These are phyloP conservation scores for Troides helena DNA, from an alignment of 2,888 invertebrate genomes.

Conservation along the genomic window DNA sequence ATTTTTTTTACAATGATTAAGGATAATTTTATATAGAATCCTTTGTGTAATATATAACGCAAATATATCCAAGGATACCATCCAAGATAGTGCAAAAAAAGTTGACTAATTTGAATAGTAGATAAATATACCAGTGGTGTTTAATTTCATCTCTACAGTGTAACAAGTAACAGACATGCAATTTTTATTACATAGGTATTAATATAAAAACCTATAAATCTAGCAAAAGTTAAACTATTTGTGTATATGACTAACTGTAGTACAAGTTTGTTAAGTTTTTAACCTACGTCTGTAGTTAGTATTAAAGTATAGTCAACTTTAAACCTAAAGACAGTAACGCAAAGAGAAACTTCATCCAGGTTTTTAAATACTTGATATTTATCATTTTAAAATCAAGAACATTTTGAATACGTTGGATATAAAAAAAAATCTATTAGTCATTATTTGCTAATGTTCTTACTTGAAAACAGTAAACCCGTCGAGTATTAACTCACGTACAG, in stretches of 20 bases:
- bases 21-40: not conserved
- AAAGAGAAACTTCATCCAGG: too few species aligned
- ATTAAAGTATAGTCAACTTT: too few species aligned
- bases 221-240: not conserved
- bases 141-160: conserved; percentile 5
- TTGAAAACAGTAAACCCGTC: conserved; percentile 11
- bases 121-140: conserved; percentile 50
- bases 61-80: not conserved
- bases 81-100: conserved; percentile 1
- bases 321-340: too few species aligned
- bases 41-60: not conserved
- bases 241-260: not conserved
- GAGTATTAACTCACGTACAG: conserved; percentile 24
- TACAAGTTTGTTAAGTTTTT: too few species aligned
- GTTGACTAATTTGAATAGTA: conserved; percentile 42
- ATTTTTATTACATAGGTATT: not conserved
- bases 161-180: conserved; percentile 6
- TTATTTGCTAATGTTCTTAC: not conserved
- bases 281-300: too few species aligned
- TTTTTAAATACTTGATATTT: too few species aligned
- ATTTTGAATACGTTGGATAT: too few species aligned
- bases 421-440: too few species aligned
- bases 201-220: too few species aligned
- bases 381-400: too few species aligned
- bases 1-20: not conserved